Conservation (phyloP, 2,888 invertebrate species). For the Xestobium rufovillosum region DNA sequence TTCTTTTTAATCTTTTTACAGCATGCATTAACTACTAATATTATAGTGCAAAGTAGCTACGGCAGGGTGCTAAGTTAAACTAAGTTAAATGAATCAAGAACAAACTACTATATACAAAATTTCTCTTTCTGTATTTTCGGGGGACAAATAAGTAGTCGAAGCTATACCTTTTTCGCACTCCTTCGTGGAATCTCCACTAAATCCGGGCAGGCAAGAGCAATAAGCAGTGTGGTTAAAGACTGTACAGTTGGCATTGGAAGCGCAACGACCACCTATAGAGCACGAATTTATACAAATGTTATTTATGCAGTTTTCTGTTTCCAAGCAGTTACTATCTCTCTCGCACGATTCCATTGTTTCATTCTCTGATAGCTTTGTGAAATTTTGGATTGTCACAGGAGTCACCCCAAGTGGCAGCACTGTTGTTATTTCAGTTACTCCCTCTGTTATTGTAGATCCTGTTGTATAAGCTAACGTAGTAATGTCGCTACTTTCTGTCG, state of each 20-base stretch:
- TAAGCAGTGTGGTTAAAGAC: slow-evolving; percentile 55
- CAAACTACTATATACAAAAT: no score
- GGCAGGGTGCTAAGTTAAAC: no score
- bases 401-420: no score
- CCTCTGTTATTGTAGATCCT: no score
- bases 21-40: no score
- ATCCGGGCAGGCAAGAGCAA: slow-evolving; percentile 54
- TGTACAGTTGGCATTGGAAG: slow-evolving; percentile 54
- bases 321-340: slow-evolving; percentile 55
- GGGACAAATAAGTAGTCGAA: no score
- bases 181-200: slow-evolving; percentile 49
- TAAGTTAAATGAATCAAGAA: no score
- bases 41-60: no score
- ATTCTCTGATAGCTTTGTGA: no score
- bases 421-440: slow-evolving; percentile 16
- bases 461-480: slow-evolving; percentile 33
- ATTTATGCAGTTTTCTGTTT: slow-evolving; percentile 55
- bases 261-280: slow-evolving; percentile 47
- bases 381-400: no score
- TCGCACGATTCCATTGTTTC: slow-evolving; percentile 55
- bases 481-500: slow-evolving; percentile 16
- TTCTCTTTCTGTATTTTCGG: neutral
- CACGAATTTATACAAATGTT: slow-evolving; percentile 61
- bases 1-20: no score
- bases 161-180: slow-evolving; percentile 56